A percentile compares a stretch with the other conserved stretches of the same genome.
Conservation (phyloP, 2,888 invertebrate species). For the Horisme vitalbata region DNA sequence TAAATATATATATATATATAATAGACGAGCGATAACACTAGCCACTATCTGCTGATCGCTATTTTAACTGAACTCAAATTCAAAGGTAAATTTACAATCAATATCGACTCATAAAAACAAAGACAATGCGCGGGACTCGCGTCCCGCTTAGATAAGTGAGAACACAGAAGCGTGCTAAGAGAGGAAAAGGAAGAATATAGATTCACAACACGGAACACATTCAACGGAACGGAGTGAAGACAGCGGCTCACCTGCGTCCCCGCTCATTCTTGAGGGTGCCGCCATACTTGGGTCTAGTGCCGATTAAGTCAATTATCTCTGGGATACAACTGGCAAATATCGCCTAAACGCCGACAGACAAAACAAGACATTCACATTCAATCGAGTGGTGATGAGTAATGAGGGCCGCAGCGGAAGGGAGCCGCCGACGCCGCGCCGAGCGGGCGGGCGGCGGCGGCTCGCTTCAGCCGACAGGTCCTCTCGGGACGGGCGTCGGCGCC, state of each 20-base stretch:
- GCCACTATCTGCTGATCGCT: slow-evolving; percentile 82
- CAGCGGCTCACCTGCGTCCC: slow-evolving; percentile 98
- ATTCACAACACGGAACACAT: slow-evolving; percentile 84
- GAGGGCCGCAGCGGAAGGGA: slow-evolving; percentile 47
- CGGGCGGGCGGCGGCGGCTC: slow-evolving; percentile 41
- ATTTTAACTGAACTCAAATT: slow-evolving; percentile 79
- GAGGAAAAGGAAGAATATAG: slow-evolving; percentile 81
- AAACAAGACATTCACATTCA: slow-evolving; percentile 84
- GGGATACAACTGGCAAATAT: slow-evolving; percentile 99
- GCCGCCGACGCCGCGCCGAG: slow-evolving; percentile 43
- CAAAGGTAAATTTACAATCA: slow-evolving; percentile 78
- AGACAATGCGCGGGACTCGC: slow-evolving; percentile 78
- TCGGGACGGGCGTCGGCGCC: slow-evolving; percentile 35
- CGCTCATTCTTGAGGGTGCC: slow-evolving; percentile 99
- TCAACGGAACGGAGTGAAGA: slow-evolving; percentile 84
- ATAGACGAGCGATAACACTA: slow-evolving; percentile 79
- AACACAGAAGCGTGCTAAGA: slow-evolving; percentile 85
- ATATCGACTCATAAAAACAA: slow-evolving; percentile 79
- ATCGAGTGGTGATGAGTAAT: slow-evolving; percentile 62
- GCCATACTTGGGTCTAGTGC: slow-evolving; percentile 99
- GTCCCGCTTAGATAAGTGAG: slow-evolving; percentile 82
- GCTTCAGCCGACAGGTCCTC: slow-evolving; percentile 32
- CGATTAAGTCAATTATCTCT: slow-evolving; percentile 99
- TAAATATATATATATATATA: slow-evolving; percentile 52
- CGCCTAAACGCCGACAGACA: slow-evolving; percentile 92